Evolutionary conservation across 2,888 invertebrate genomes (phyloP), one percentile per base, ranked within the genome.

Genomic region (Stegana nigrithorax): DNA sequence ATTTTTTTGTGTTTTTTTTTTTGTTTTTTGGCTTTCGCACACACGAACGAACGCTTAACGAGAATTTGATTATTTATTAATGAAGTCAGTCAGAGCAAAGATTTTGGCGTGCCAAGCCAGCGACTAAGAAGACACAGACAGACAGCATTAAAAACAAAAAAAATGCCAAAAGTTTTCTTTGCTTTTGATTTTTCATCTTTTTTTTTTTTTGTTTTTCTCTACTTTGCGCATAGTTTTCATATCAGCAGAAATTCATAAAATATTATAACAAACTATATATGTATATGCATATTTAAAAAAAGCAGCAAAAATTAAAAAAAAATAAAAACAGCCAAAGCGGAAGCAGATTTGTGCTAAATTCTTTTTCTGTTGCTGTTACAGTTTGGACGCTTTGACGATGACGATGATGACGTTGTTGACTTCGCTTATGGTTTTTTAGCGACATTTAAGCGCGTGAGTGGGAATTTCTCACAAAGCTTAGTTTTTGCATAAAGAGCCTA

Each of bases 1-100:
- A 7, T 14, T 42, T 14, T 42, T 42, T 42, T 1, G 2, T 2
- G 12, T 12, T n/a, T 1, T 14, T 42, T 42, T 42, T 32, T 1
- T 32, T 3, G n/a, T 1, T 36, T 36, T 36, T 36, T 36, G 4
- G 4, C n/a, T 7, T 36, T 36, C n/a, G 5, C 2, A 36, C 17
- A 23, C 10, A 47, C 19, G 10, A 47, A 10, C n/a, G 17, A 21
- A 47, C 7, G 45, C 45, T 74, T 78, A 79, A 79, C 75, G 79
- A 79, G 79, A 67, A 73, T 78, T 79, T 77, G 76, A 78, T 79
- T 79, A 75, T 78, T 78, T 75, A 78, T 77, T 77, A 78, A 78
- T 78, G 78, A 76, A 71, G 71, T 62, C 67, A 65, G 56, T 67
- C 58, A 55, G 45, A 47, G 23, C 32, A 44, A 55, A 14, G 17